Evolutionary conservation across 2,113 vertebrate genomes (phyloP).

Genomic region (Chaenogobius annularis): DNA sequence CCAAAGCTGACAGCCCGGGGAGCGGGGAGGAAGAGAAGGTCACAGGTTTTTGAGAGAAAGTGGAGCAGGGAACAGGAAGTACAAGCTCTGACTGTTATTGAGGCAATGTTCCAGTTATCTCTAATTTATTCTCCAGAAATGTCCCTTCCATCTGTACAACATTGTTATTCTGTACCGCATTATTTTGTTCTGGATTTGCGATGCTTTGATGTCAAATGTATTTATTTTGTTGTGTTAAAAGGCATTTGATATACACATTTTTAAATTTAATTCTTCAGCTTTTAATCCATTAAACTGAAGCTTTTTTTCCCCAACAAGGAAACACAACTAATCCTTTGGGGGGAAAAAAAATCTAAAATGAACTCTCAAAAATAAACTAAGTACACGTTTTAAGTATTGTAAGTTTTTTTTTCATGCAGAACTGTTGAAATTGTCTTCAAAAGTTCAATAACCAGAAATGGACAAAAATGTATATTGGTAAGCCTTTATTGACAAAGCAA

Average conservation of each 20-base stretch:
- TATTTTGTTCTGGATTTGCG: neutral
- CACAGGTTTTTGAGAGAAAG: constrained; percentile 62
- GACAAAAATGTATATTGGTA: neutral
- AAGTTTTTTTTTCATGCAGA: too few relatives aligned
- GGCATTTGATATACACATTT: neutral
- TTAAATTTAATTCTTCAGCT: neutral
- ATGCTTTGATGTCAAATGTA: neutral
- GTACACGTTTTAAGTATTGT: too few relatives aligned
- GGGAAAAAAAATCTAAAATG: neutral
- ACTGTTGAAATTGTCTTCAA: neutral
- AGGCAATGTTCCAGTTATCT: too few relatives aligned
- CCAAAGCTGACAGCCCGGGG: constrained; percentile 24
- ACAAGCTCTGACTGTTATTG: neutral
- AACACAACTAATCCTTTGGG: too few relatives aligned
- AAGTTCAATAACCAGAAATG: neutral
- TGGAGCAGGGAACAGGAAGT: constrained; percentile 46
- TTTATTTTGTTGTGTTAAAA: neutral
- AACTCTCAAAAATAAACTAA: neutral
- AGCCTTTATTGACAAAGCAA: constrained; percentile 54
- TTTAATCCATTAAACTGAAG: neutral
- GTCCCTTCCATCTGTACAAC: too few relatives aligned
- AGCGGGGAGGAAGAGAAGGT: constrained; percentile 30
- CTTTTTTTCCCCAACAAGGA: neutral
- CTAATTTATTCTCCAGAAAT: too few relatives aligned
- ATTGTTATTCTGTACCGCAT: neutral